Base-by-base conservation (phyloP, 1,140 invertebrate genomes). In the Panagrolaimus sp. region DNA sequence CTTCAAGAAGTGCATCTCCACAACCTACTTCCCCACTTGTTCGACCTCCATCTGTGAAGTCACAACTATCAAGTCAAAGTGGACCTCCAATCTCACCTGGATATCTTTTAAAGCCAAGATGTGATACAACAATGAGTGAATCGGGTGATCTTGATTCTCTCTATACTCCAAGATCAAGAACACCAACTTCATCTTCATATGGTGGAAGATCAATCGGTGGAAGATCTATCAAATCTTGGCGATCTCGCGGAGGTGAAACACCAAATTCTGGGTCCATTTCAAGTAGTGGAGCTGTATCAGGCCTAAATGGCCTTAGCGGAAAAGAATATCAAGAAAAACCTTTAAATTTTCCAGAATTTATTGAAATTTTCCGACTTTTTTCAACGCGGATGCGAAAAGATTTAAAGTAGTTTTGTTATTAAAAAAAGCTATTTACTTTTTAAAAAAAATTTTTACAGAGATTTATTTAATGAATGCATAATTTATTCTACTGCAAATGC, bases 341-440 rank as follows among this genome's bases (percentile, higher is more conserved):
- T 79, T 83, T 96, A 71, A 90, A 91, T 81, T 95, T 97, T 83
- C 87, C 90, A 73, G 92, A 96, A 83, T 74, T 75, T 70, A 89
- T 93, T 20, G 89, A 91, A 57, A 86, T 97, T 25, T 96, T 93
- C 85, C 88, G 91, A 76, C 92, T 92, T 53, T 96, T 96, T 75
- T 76, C 83, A 48, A 83, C 87, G 5, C 86, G 92, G 70, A 91
- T 91, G 83, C 87, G 93, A 23, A 92, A 92, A 79, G 93, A 96
- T 85, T 84, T 96, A 23, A 87, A 91, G 72, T 91, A 92, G 78
- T 85, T 95, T 16, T 94, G 93, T 7, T 38, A 4, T 84, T 91
- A 92, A 72, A 89, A 92, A 81, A 80, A 25, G 42, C 20, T n/a
- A 53, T n/a, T 4, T 25, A 57, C 20, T 5, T 57, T 57, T n/a